These are phyloP conservation scores for Calosoma granatense DNA, from an alignment of 1,140 invertebrate genomes.

Conservation along the genomic window DNA sequence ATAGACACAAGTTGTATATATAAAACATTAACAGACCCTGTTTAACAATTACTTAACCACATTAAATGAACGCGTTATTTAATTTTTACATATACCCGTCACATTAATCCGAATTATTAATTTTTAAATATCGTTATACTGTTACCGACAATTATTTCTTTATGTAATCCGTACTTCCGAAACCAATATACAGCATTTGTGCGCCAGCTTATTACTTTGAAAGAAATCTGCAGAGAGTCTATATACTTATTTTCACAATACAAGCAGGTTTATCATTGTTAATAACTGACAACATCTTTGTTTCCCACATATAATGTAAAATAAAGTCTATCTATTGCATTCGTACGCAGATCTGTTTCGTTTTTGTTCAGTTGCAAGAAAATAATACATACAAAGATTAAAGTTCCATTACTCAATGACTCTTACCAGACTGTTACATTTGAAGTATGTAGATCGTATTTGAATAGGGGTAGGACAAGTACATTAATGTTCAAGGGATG, in stretches of 20 bases:
- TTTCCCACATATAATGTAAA: not conserved
- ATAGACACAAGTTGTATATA: too few species aligned
- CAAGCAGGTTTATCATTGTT: too few species aligned
- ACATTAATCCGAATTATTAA: not conserved
- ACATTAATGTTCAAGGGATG: conserved; percentile 10
- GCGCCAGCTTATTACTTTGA: too few species aligned
- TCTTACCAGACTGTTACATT: too few species aligned
- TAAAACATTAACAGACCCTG: not conserved
- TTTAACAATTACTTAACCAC: not conserved
- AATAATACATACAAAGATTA: not conserved
- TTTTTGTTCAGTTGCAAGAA: not conserved
- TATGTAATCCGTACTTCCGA: not conserved
- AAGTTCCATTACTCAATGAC: not conserved
- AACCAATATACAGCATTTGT: not conserved
- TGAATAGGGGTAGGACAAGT: too few species aligned
- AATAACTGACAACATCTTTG: too few species aligned
- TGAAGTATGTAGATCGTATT: too few species aligned
- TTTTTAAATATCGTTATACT: not conserved
- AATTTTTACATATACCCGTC: not conserved
- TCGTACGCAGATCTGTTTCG: not conserved
- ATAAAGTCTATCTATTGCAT: not conserved
- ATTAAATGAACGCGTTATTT: not conserved
- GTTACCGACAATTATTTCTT: too few species aligned
- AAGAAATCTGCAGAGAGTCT: too few species aligned
- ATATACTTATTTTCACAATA: too few species aligned